phyloP scores from a whole-genome alignment of 2,888 invertebrate species.

The Agonopterix subpropinquella region DNA sequence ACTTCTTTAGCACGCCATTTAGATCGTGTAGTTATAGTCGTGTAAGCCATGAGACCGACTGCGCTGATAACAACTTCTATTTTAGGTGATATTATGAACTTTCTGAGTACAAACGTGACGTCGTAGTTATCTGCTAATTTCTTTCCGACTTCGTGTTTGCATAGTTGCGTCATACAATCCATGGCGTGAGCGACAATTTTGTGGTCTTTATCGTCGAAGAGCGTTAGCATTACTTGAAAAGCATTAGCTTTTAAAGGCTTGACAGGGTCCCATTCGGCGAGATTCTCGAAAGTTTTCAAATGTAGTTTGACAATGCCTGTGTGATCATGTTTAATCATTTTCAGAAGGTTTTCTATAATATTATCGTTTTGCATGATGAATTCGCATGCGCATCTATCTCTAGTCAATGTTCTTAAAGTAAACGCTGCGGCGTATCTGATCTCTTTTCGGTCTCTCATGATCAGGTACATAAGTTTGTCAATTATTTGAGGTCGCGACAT shows the following conservation, averaged over 20 bases:
- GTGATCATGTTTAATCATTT: slow-evolving; percentile 54
- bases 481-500: slow-evolving; percentile 37
- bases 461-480: slow-evolving; percentile 42
- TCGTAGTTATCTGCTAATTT: slow-evolving; percentile 51
- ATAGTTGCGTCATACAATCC: slow-evolving; percentile 55
- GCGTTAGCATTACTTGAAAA: slow-evolving; percentile 45
- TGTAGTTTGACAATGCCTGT: slow-evolving; percentile 48
- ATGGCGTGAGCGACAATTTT: slow-evolving; percentile 44
- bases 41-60: slow-evolving; percentile 43
- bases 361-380: slow-evolving; percentile 32
- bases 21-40: slow-evolving; percentile 50
- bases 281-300: slow-evolving; percentile 42
- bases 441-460: slow-evolving; percentile 51
- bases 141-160: slow-evolving; percentile 53
- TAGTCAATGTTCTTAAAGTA: slow-evolving; percentile 41
- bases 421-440: slow-evolving; percentile 55
- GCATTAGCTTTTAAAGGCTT: slow-evolving; percentile 48
- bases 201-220: slow-evolving; percentile 36
- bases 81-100: slow-evolving; percentile 24
- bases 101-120: slow-evolving; percentile 32
- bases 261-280: slow-evolving; percentile 51
- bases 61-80: slow-evolving; percentile 44
- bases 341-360: slow-evolving; percentile 47
- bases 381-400: slow-evolving; percentile 42
- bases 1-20: slow-evolving; percentile 61